Evolutionary conservation across 2,888 invertebrate genomes (phyloP).

Genomic region (Cheilosia soror): DNA sequence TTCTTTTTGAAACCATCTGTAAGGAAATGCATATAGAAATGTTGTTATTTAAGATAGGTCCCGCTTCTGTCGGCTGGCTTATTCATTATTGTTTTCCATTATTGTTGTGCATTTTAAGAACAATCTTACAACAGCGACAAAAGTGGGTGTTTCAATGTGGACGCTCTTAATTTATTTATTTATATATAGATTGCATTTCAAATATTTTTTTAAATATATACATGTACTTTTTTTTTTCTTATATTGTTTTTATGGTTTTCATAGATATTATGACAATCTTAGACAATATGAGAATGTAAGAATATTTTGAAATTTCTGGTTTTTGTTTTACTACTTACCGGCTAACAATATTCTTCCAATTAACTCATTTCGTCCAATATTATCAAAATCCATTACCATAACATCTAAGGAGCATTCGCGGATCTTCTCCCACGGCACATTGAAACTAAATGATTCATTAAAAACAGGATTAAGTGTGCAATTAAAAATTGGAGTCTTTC

Average conservation of each 20-base stretch:
- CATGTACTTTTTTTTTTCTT: neutral
- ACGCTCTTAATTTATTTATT: slow-evolving; percentile 59
- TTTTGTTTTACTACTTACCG: slow-evolving; percentile 85
- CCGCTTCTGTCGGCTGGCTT: slow-evolving; percentile 60
- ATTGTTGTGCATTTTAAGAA: neutral
- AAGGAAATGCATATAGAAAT: slow-evolving; percentile 17
- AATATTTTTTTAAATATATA: neutral
- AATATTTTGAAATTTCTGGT: slow-evolving; percentile 66
- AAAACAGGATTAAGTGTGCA: slow-evolving; percentile 97
- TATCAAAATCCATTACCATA: slow-evolving; percentile 98
- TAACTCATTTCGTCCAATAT: slow-evolving; percentile 96
- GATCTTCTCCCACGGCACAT: slow-evolving; percentile 98
- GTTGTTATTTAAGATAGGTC: slow-evolving; percentile 5
- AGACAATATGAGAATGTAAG: slow-evolving; percentile 78
- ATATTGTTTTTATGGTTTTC: slow-evolving; percentile 73
- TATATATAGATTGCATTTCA: slow-evolving; percentile 28
- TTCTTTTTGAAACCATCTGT: slow-evolving; percentile 14
- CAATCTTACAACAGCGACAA: slow-evolving; percentile 58
- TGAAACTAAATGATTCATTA: slow-evolving; percentile 97
- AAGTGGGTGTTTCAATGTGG: slow-evolving; percentile 74
- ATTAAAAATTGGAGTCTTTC: slow-evolving; percentile 97
- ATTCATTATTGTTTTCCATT: slow-evolving; percentile 1
- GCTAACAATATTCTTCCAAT: slow-evolving; percentile 96
- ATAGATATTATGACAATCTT: slow-evolving; percentile 78
- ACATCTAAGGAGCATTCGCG: slow-evolving; percentile 96